Evolutionary conservation across 2,888 invertebrate species (phyloP), one percentile per base, ranked within the genome.

Genomic region (Chromoteleia sp.): DNA sequence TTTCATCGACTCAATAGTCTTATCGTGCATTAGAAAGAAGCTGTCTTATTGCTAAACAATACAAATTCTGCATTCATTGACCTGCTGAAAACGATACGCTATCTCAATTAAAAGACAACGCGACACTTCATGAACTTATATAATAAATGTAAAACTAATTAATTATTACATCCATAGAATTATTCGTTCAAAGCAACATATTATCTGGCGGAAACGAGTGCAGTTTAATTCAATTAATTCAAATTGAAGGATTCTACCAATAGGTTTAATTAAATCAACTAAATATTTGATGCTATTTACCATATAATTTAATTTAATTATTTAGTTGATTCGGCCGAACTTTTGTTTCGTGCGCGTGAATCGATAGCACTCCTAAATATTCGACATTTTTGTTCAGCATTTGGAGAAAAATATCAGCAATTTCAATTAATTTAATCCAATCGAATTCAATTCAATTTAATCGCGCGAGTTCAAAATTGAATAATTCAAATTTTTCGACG

Each of bases 261-360:
- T 29, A 43, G n/a, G 7, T 45, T 50, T 45, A 50, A 65, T 65
- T 65, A 30, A 65, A 65, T 36, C 29, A 33, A 50, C 36, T 50
- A 33, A 50, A 33, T 41, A 63, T 48, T 63, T 63, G 33, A 48
- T 14, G 12, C 48, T 48, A 63, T 63, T 63, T 33, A 33, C 30
- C 21, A 30, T 5, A 30, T 63, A 48, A 63, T 39, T 36, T 65
- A 50, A 50, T 63, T 63, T 30, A 63, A 48, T 63, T 63, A 63
- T 65, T 65, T 10, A 19, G 50, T 21, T 36, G 10, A 33, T 33
- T 63, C 17, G 10, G 15, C 17, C 33, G 33, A 63, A 63, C 15
- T 63, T 63, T 63, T 33, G 21, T 48, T 29, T 61, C 10, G 12
- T 3, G 12, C 21, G 2, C 8, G 14, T 39, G 7, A 14, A 30